Evolutionary conservation across 1,140 invertebrate genomes (phyloP), one percentile per base, ranked within the genome.

Genomic region (Parapsyche elsis): DNA sequence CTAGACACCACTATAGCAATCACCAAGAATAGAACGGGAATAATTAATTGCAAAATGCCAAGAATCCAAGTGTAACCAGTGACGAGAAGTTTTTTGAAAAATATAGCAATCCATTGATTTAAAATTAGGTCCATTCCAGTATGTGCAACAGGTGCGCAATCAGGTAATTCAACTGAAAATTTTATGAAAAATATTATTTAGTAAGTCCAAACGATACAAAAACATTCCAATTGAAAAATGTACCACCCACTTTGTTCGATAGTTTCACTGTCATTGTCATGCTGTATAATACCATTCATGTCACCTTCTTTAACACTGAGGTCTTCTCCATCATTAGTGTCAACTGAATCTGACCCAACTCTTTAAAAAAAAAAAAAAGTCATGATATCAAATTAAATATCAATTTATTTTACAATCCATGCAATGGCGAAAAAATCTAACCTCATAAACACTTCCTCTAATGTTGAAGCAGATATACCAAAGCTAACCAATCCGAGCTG

Each of bases 401-500:
- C 30, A 38, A 4, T 38, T 38, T 4, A 38, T 38, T 38, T 38
- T 38, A 38, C 1, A 38, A 38, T n/a, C n/a, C n/a, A n/a, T n/a
- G n/a, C n/a, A 7, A 2, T 7, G 53, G 16, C 10, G 16, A 19
- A 61, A 19, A 61, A 71, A 26, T 87, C 89, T 87, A 90, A 95
- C 94, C 93, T 95, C 84, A 97, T 90, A 87, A 97, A 97, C 4
- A 98, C 95, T 91, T 97, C 95, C 88, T 98, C 96, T 84, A 98
- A 91, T 23, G 95, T 97, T 12, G 95, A 96, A 1, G 95, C 90
- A 0, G 95, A 95, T 9, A 96, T 87, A 12, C 91, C 90, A 84
- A 90, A 92, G 84, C 90, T 90, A 81, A 87, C 90, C 53, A 98
- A 90, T 0, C 92, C 92, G 10, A 97, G 87, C 30, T 88, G 83